Evolutionary conservation across 2,888 invertebrate genomes (phyloP), one percentile per base, ranked within the genome.

Genomic region (Ptychoptera contaminata): DNA sequence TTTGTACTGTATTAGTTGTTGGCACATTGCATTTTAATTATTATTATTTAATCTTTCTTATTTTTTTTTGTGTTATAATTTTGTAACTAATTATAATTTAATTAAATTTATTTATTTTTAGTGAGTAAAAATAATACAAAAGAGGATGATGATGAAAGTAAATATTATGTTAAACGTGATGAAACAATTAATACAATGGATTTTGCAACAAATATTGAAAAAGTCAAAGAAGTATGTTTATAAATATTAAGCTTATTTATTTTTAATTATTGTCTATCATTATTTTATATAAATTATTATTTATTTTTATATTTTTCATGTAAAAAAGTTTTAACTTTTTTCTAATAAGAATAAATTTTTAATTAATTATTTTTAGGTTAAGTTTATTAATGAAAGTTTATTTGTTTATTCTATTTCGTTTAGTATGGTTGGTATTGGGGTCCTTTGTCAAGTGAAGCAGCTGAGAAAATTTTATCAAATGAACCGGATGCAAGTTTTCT

Each of bases 351-450:
- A n/a, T n/a, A n/a, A n/a, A n/a, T n/a, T n/a, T n/a, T n/a, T n/a
- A n/a, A n/a, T n/a, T n/a, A n/a, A n/a, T n/a, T n/a, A n/a, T n/a
- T n/a, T n/a, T n/a, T n/a, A n/a, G n/a, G n/a, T n/a, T n/a, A n/a
- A n/a, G n/a, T n/a, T 31, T 30, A 35, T 44, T 8, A 16, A 29
- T 37, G 36, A 14, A 38, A 12, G n/a, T 36, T 34, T 48, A 38
- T 44, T 16, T 30, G 23, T 46, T 42, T 46, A 36, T 44, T 45
- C 48, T 49, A 54, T 50, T 51, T 46, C 57, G 71, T 64, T 52
- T 62, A 90, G 88, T 90, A 85, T 61, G 91, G 90, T 37, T 92
- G 92, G 92, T 92, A 92, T 62, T 92, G 92, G 92, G 92, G 92
- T 48, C 90, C 91, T 32, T 76, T 92, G 56, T 86, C 88, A 16